Conservation (phyloP, 2,113 vertebrate genomes). For the Aldabrachelys gigantea region DNA sequence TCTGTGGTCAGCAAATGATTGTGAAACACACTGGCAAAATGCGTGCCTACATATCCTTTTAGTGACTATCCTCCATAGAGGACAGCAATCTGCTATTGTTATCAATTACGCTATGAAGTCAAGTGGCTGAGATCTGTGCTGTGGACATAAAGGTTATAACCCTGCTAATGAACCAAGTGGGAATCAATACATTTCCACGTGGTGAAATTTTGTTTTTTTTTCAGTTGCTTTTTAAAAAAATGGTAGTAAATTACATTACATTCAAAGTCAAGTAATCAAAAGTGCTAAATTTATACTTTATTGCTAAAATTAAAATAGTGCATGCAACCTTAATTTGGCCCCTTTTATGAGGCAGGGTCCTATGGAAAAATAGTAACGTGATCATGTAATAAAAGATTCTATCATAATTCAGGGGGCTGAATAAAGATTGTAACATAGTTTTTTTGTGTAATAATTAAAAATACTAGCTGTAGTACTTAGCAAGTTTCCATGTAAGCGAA, state of each 20-base stretch:
- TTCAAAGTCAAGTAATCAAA: background rate
- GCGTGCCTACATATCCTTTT: background rate
- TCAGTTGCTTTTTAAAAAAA: background rate
- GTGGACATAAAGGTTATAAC: background rate
- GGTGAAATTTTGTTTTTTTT: background rate
- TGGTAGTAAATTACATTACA: background rate
- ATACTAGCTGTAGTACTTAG: background rate
- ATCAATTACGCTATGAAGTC: background rate
- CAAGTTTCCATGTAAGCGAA: background rate
- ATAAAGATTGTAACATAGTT: background rate
- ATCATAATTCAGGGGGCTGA: background rate
- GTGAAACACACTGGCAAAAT: background rate
- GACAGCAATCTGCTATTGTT: background rate
- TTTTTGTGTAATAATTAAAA: background rate
- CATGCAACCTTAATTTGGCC: background rate
- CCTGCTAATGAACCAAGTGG: background rate
- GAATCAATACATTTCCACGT: fast-evolving
- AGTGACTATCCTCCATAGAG: background rate
- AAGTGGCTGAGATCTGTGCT: background rate
- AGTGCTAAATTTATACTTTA: background rate
- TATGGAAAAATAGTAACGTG: background rate
- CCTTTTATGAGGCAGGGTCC: background rate
- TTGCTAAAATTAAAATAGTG: background rate
- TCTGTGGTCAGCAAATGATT: background rate
- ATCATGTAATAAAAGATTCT: background rate